phyloP scores from a whole-genome alignment of 2,113 vertebrate species.

The Sinocyclocheilus anophthalmus region DNA sequence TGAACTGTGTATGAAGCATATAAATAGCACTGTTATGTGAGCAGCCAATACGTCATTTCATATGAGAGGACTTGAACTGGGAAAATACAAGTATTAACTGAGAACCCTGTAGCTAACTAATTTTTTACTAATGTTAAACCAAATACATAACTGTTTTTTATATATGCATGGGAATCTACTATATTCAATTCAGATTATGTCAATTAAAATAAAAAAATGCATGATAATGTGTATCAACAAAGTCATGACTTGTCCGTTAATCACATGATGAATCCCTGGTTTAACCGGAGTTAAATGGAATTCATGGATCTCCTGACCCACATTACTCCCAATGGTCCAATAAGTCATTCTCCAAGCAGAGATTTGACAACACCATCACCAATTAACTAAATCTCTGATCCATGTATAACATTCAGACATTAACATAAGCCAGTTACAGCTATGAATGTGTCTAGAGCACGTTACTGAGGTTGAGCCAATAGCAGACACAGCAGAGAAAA shows the following conservation, averaged over 20 bases:
- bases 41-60: conserved; percentile 36
- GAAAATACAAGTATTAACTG: neutral
- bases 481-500: conserved; percentile 27
- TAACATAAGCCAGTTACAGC: conserved; percentile 42
- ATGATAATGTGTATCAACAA: neutral
- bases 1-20: conserved; percentile 22
- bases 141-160: neutral
- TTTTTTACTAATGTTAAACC: conserved; percentile 57
- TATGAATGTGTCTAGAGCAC: conserved; percentile 18
- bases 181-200: neutral
- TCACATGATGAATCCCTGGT: neutral
- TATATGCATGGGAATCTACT: neutral
- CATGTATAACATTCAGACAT: conserved; percentile 56
- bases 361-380: conserved; percentile 39
- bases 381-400: conserved; percentile 55
- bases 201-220: neutral
- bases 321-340: neutral
- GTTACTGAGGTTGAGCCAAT: conserved; percentile 16
- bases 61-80: neutral
- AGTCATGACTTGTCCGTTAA: neutral
- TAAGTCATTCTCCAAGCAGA: conserved; percentile 18
- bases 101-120: neutral
- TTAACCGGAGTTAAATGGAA: neutral
- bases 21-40: conserved; percentile 46
- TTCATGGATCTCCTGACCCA: neutral